Conservation (phyloP, 2,113 vertebrate genomes). For the Centropus bengalensis region DNA sequence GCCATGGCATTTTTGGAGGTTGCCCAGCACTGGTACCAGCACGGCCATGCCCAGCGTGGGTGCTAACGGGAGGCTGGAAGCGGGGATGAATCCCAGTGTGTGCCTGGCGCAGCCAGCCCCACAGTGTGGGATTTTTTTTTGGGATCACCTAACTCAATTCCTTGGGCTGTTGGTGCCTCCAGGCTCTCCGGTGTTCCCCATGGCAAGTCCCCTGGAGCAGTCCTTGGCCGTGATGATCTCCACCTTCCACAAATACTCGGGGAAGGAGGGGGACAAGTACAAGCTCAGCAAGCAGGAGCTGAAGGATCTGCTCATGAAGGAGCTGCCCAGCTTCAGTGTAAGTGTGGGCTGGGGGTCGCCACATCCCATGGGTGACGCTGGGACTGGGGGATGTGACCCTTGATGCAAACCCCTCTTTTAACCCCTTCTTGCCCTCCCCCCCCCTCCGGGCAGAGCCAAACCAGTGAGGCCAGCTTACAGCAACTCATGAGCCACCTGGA, state of each 20-base stretch:
- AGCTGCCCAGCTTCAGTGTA: slow-evolving; percentile 86
- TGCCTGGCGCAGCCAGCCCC: too few relatives aligned
- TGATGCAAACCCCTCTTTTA: rapidly evolving
- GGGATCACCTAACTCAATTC: rapidly evolving
- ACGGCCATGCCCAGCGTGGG: rapidly evolving
- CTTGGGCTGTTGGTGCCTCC: background rate
- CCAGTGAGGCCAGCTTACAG: slow-evolving; percentile 65
- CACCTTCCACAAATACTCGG: slow-evolving; percentile 84
- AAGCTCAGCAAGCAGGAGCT: slow-evolving; percentile 83
- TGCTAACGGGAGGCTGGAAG: background rate
- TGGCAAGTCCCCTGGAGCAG: slow-evolving; percentile 68
- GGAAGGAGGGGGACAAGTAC: slow-evolving; percentile 72
- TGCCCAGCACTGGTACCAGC: background rate
- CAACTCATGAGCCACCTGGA: slow-evolving; percentile 75
- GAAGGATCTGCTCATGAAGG: slow-evolving; percentile 76
- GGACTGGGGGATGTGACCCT: rapidly evolving
- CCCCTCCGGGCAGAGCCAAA: slow-evolving; percentile 37
- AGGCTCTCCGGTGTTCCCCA: background rate
- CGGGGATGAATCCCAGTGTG: background rate
- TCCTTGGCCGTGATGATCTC: slow-evolving; percentile 63
- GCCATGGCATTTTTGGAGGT: background rate
- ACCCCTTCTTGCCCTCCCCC: background rate
- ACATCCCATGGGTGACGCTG: rapidly evolving
- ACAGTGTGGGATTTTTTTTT: rapidly evolving
- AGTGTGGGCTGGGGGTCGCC: background rate